Evolutionary conservation across 2,797 vertebrate species (phyloP).

Genomic region (Coracias cyanogaster): DNA sequence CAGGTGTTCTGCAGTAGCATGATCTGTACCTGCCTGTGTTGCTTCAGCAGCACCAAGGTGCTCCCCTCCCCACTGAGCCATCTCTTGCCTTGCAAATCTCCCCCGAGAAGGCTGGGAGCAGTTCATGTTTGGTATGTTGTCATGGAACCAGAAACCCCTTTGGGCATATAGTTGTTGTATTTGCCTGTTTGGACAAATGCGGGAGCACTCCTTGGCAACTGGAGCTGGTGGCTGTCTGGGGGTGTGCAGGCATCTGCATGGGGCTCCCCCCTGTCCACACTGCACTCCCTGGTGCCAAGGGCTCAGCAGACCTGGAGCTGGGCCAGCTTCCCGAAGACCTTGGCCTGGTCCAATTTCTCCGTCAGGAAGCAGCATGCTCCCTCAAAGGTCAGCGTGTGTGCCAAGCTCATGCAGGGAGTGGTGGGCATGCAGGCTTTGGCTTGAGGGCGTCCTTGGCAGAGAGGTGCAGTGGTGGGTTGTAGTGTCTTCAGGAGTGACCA

Average conservation of each 20-base stretch:
- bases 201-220: neutral
- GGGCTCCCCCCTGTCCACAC: neutral
- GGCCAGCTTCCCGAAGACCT: neutral
- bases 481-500: neutral
- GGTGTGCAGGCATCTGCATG: neutral
- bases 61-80: neutral
- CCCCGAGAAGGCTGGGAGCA: neutral
- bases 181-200: neutral
- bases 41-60: neutral
- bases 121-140: slow-evolving; percentile 15
- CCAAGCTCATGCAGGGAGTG: fast-evolving
- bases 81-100: neutral
- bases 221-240: neutral
- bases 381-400: fast-evolving
- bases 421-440: neutral
- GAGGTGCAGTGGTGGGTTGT: fast-evolving
- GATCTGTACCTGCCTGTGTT: neutral
- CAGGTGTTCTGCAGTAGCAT: slow-evolving; percentile 22
- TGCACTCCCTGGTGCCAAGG: neutral
- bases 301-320: neutral
- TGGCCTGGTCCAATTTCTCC: neutral
- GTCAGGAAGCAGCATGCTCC: fast-evolving
- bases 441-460: neutral
- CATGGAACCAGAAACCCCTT: slow-evolving; percentile 42
- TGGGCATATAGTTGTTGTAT: neutral